Conservation (phyloP, 2,113 vertebrate genomes). For the Boulengerochromis microlepis region DNA sequence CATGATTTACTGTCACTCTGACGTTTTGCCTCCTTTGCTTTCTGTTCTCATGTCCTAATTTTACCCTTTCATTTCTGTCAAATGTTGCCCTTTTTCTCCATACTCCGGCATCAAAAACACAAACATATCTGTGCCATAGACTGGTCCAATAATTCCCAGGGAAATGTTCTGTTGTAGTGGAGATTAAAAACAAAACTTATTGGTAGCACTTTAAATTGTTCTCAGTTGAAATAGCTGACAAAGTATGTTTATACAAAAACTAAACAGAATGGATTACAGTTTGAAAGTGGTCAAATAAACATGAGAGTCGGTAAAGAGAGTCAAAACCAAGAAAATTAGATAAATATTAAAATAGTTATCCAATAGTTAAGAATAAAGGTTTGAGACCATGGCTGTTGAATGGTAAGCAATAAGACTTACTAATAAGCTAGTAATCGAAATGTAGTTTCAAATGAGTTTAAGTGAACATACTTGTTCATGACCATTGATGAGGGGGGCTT, state of each 20-base stretch:
- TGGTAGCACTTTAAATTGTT: not conserved
- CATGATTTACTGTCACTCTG: slow-evolving; percentile 6
- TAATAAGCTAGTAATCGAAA: not conserved
- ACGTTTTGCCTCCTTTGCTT: not conserved
- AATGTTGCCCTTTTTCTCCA: not conserved
- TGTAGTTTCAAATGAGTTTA: not conserved
- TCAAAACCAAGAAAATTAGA: not conserved
- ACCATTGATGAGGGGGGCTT: not conserved
- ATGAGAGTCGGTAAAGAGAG: not conserved
- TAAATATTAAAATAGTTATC: not conserved
- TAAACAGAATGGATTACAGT: not conserved
- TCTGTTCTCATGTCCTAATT: not conserved
- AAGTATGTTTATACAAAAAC: not conserved
- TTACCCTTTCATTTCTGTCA: not conserved
- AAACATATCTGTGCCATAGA: not conserved
- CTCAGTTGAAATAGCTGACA: not conserved
- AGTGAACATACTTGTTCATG: not conserved
- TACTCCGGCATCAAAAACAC: not conserved
- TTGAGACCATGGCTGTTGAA: not conserved
- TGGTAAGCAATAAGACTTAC: not conserved
- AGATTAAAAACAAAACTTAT: not conserved
- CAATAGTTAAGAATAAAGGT: not conserved
- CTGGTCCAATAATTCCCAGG: not conserved
- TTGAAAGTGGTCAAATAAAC: not conserved
- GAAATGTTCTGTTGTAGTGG: not conserved